phyloP scores from a whole-genome alignment of 2,113 vertebrate species.

The Vireo altiloquus region DNA sequence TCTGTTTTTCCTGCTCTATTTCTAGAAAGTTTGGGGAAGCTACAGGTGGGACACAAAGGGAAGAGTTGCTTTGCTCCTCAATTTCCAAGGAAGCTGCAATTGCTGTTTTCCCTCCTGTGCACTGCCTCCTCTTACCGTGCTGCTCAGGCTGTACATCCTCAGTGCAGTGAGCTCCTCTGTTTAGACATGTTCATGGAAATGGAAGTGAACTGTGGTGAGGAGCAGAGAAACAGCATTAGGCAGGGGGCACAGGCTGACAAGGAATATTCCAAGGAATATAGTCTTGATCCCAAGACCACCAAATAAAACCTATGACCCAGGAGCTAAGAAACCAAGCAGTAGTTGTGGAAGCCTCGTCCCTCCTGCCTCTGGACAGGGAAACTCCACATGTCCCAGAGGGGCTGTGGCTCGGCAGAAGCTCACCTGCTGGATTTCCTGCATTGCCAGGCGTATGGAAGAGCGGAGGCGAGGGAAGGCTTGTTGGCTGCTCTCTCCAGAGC shows the following conservation, averaged over 20 bases:
- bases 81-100: neutral
- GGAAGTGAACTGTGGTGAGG: neutral
- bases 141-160: neutral
- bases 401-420: neutral
- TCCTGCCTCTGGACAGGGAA: neutral
- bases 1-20: neutral
- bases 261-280: neutral
- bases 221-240: neutral
- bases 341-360: neutral
- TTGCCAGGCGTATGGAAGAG: slow-evolving; percentile 69
- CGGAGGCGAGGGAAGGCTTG: slow-evolving; percentile 45
- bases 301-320: neutral
- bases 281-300: neutral
- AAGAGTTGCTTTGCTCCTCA: neutral
- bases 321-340: neutral
- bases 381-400: rapidly evolving
- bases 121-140: neutral
- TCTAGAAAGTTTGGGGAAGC: neutral
- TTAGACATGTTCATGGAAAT: neutral
- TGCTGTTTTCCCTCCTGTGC: neutral
- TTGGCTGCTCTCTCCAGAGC: neutral
- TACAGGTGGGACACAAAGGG: neutral
- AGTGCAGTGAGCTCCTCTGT: neutral
- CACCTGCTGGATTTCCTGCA: slow-evolving; percentile 74
- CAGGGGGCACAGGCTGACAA: neutral